Percentiles rank a stretch among this genome's conserved stretches.
phyloP scores from a whole-genome alignment of 2,797 vertebrate genomes.

The Rachycentron canadum region DNA sequence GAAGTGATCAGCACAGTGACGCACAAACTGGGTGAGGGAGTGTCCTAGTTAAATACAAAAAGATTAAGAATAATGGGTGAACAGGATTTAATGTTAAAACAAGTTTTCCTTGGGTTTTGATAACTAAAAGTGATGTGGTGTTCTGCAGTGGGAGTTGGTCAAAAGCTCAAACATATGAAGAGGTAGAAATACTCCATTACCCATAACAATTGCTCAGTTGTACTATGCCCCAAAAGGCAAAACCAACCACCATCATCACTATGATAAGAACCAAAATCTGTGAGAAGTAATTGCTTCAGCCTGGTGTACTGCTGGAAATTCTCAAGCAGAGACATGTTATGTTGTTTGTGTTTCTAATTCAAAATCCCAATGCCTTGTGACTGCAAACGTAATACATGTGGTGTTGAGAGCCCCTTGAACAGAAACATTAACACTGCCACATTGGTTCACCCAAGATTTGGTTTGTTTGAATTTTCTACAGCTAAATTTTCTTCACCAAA shows the following conservation, averaged over 20 bases:
- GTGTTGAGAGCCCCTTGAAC: no score
- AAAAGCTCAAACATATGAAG: neutral
- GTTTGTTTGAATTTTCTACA: no score
- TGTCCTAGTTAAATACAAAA: slow-evolving; percentile 87
- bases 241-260: neutral
- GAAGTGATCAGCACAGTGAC: slow-evolving; percentile 98
- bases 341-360: no score
- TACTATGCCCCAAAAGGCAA: neutral
- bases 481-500: neutral
- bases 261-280: neutral
- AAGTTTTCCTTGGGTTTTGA: neutral
- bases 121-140: neutral
- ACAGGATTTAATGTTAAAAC: no score
- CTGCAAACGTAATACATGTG: neutral
- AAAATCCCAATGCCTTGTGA: no score
- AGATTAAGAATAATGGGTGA: neutral
- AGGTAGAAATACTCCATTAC: neutral
- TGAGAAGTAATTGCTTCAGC: neutral
- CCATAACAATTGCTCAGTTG: neutral
- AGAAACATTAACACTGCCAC: no score
- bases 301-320: neutral
- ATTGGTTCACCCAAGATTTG: neutral
- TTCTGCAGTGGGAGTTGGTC: neutral
- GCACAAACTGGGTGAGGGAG: slow-evolving; percentile 98
- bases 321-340: neutral